Evolutionary conservation across 2,113 vertebrate genomes (phyloP), one percentile per base, ranked within the genome.

Genomic region (Heloderma charlesbogerti): DNA sequence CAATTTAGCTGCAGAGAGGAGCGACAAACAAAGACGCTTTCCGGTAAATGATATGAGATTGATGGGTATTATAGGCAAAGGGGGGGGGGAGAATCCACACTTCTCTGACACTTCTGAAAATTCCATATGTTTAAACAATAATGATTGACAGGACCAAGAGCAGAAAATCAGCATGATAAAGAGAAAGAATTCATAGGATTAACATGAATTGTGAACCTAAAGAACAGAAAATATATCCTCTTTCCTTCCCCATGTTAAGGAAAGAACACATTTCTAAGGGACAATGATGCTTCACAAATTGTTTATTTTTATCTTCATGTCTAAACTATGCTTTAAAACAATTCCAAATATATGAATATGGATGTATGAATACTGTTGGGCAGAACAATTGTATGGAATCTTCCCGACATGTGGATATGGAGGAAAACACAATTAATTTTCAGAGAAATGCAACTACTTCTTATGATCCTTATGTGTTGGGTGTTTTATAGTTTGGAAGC

Each of bases 291-390:
- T 84, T 67, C 45, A 10, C 82, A 6, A 63, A 13, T 6, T 74
- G 13, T 84, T 75, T 51, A 15, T 63, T 91, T 89, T 13, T 93
- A 86, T 77, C 63, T 88, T n/a, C 16, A 12, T 86, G 27, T 63
- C 72, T 75, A 83, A 72, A 77, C 4, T 87, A 71, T 16, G 1
- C 87, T 84, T n/a, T 66, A 66, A 0, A 18, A 69, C 79, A 86
- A 93, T 34, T 34, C 84, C 18, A 0, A 1, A 27, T 0, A 0
- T n/a, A 84, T 22, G 9, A 15, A 27, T 88, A 93, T 81, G 79
- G 63, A 0, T 0, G 66, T 1, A n/a, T 0, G 45, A 37, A 12
- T 69, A 40, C 48, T 3, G 89, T 8, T 83, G n/a, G 80, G 34
- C 10, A 63, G n/a, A 16, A 16, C 67, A 77, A 15, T 22, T 77